Percentiles rank a stretch among this genome's conserved stretches.
These are phyloP conservation scores for Epinotia bilunana DNA, from an alignment of 2,888 invertebrate genomes.

Conservation along the genomic window DNA sequence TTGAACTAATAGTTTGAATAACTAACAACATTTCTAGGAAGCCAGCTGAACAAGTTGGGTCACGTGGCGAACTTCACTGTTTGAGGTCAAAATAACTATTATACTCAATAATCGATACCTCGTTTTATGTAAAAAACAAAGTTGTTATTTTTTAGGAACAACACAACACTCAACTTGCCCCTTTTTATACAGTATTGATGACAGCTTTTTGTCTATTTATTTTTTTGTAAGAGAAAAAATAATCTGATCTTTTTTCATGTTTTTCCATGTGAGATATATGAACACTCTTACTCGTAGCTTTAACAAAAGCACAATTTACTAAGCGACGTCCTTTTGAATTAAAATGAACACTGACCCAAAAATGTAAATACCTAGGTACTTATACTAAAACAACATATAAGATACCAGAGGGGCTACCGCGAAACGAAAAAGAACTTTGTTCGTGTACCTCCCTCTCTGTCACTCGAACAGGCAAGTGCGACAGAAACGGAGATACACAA, in stretches of 20 bases:
- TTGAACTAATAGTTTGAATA: background rate
- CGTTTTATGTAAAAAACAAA: background rate
- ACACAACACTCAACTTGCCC: background rate
- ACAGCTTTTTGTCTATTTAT: background rate
- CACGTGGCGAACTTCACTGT: slow-evolving; percentile 29
- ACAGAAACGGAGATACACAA: too few species aligned
- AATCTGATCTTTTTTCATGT: too few species aligned
- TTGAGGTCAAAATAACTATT: slow-evolving; percentile 13
- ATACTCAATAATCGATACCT: background rate
- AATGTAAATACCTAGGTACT: too few species aligned
- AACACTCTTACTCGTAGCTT: too few species aligned
- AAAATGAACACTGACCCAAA: background rate
- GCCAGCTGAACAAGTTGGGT: slow-evolving; percentile 19
- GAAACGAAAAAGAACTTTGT: too few species aligned
- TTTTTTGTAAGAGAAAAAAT: too few species aligned
- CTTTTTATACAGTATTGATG: background rate
- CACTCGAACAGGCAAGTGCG: too few species aligned
- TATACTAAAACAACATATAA: too few species aligned
- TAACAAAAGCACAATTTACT: too few species aligned
- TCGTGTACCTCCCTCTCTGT: too few species aligned
- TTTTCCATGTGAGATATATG: too few species aligned
- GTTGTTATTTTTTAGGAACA: background rate
- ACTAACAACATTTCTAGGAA: slow-evolving; percentile 11
- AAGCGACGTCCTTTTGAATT: background rate
- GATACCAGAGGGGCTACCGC: too few species aligned